phyloP scores from a whole-genome alignment of 2,113 vertebrate species.

The Rynchops niger region DNA sequence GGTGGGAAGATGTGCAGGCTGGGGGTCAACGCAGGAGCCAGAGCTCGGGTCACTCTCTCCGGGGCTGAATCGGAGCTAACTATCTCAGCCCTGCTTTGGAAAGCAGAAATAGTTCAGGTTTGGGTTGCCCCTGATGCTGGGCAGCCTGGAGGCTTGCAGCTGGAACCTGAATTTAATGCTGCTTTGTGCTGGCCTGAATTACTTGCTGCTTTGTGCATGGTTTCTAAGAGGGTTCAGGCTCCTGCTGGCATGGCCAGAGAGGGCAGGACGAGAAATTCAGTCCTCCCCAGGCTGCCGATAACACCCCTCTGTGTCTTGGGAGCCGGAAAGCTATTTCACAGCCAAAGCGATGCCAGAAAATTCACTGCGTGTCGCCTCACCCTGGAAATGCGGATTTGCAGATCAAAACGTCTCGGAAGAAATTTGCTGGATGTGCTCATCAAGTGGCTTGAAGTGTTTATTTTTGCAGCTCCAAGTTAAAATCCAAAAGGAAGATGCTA shows the following conservation, averaged over 20 bases:
- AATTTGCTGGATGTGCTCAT: background rate
- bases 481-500: background rate
- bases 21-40: rapidly evolving
- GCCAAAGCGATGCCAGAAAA: background rate
- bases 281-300: background rate
- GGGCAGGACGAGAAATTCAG: background rate
- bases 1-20: background rate
- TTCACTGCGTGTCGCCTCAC: background rate
- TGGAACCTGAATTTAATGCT: background rate
- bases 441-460: background rate
- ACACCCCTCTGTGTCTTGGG: background rate
- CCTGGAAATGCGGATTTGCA: background rate
- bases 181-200: background rate
- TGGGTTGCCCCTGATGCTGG: background rate
- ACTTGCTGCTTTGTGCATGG: background rate
- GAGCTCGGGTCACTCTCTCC: background rate
- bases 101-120: background rate
- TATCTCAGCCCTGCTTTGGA: background rate
- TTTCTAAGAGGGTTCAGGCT: background rate
- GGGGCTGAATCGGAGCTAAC: background rate
- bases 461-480: background rate
- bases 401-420: background rate
- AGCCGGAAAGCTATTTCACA: background rate
- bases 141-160: background rate
- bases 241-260: background rate